Base-by-base conservation (phyloP, 2,888 invertebrate species). In the Argyresthia goedartella region DNA sequence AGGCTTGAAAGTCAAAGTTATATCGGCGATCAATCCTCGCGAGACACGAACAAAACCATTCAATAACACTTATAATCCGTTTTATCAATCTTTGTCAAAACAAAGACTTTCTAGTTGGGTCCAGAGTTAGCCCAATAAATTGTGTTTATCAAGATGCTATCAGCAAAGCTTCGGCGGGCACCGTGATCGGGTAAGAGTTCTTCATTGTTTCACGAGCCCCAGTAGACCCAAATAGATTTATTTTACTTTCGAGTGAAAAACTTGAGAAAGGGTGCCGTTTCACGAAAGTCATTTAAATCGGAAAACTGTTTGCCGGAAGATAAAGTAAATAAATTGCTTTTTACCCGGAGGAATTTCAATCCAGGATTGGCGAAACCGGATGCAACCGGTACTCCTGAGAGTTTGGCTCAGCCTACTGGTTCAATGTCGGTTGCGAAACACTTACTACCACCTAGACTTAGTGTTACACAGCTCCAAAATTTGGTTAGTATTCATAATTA, bases 171-270 rank as follows among this genome's bases (percentile, higher is more conserved):
- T 52, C 16, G 41, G 11, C 44, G 44, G 35, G 51, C 56, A 56
- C 54, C 63, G 62, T 63, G 60, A 61, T 65, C 59, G 58, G 62
- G 62, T 65, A 65, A 66, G 67, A 67, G 61, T 60, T 65, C 64
- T 63, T 67, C 67, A 71, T 75, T 73, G 74, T 74, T 64, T 69
- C 59, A 56, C 56, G 53, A 54, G 56, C 60, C 56, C 58, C 55
- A 56, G 60, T 55, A 56, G 65, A 68, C 71, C 58, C 69, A 72
- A 73, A 76, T 75, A 64, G 75, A 70, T 76, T 73, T 76, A 71
- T 71, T 61, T 25, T 25, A 46, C 13, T 46, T n/a, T 46, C 15
- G 6, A 44, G 6, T 14, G 15, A 11, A n/a, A 44, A 14, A 44
- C 13, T 44, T 14, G 14, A 14, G 15, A 44, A 44, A 44, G 44